phyloP scores from a whole-genome alignment of 2,888 invertebrate species.

The Aelia acuminata region DNA sequence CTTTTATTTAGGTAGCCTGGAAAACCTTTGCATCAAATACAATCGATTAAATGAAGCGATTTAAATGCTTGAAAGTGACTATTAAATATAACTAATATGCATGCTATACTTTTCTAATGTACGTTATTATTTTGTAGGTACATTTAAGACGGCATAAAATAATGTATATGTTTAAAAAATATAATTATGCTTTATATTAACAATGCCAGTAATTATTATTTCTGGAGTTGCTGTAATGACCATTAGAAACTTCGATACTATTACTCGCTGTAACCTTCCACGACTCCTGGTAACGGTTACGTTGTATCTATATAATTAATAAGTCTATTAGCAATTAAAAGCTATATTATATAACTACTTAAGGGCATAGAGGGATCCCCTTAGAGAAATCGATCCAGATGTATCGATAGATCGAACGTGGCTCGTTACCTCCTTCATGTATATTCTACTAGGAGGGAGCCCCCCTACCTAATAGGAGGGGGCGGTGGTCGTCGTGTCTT shows the following conservation, averaged over 20 bases:
- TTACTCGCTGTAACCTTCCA: neutral
- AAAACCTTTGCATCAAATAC: too few relatives aligned
- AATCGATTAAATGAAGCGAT: too few relatives aligned
- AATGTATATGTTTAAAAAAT: too few relatives aligned
- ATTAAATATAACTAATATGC: too few relatives aligned
- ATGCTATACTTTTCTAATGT: too few relatives aligned
- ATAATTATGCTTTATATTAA: too few relatives aligned
- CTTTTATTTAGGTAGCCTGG: too few relatives aligned
- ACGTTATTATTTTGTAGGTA: too few relatives aligned
- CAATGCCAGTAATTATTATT: neutral
- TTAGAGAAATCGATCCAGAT: conserved; percentile 44
- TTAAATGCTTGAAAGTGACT: too few relatives aligned
- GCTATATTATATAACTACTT: neutral
- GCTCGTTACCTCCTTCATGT: conserved; percentile 46
- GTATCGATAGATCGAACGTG: conserved; percentile 37
- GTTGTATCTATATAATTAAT: neutral
- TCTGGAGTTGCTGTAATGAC: neutral
- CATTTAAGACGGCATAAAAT: too few relatives aligned
- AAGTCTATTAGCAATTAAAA: conserved; percentile 22
- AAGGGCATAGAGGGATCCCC: neutral
- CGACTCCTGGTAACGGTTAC: neutral
- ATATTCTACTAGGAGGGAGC: neutral
- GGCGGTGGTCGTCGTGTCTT: neutral
- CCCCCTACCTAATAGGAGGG: conserved; percentile 32
- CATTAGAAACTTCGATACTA: neutral